phyloP scores from a whole-genome alignment of 37 sponge, comb jelly and placozoan species.

The Crambe crambe region DNA sequence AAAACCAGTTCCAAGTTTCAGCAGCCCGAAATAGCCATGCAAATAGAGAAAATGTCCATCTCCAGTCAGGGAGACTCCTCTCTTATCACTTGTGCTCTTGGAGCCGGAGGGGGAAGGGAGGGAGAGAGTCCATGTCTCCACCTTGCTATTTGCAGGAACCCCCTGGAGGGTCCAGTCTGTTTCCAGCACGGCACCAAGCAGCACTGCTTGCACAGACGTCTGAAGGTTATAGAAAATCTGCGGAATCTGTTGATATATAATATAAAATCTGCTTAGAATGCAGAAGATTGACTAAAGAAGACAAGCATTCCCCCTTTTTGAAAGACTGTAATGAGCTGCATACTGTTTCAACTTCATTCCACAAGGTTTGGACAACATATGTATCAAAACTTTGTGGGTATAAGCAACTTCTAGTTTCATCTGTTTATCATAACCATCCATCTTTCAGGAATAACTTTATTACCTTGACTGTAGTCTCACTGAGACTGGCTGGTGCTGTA shows the following conservation, averaged over 20 bases:
- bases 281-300: too few species aligned
- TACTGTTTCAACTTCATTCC: too few species aligned
- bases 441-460: neutral
- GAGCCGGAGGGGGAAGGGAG: neutral
- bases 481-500: slow-evolving; percentile 34
- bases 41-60: slow-evolving; percentile 75
- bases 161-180: slow-evolving; percentile 67
- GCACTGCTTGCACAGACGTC: slow-evolving; percentile 71
- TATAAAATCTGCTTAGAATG: too few species aligned
- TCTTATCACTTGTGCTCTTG: neutral
- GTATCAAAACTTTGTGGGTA: too few species aligned
- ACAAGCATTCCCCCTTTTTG: too few species aligned
- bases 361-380: too few species aligned
- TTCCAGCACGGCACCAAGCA: slow-evolving; percentile 41
- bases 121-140: slow-evolving; percentile 56
- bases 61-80: slow-evolving; percentile 38
- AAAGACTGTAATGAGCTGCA: too few species aligned
- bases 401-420: too few species aligned
- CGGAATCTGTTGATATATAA: slow-evolving; percentile 56
- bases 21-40: slow-evolving; percentile 56
- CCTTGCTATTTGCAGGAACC: slow-evolving; percentile 28
- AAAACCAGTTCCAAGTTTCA: slow-evolving; percentile 82
- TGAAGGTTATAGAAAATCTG: slow-evolving; percentile 69
- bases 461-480: slow-evolving; percentile 45
- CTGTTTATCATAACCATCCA: too few species aligned